A percentile compares a stretch with the other conserved stretches of the same genome.
These are phyloP conservation scores for Cavia porcellus DNA, from an alignment of 2,113 vertebrate genomes.

Conservation along the genomic window DNA sequence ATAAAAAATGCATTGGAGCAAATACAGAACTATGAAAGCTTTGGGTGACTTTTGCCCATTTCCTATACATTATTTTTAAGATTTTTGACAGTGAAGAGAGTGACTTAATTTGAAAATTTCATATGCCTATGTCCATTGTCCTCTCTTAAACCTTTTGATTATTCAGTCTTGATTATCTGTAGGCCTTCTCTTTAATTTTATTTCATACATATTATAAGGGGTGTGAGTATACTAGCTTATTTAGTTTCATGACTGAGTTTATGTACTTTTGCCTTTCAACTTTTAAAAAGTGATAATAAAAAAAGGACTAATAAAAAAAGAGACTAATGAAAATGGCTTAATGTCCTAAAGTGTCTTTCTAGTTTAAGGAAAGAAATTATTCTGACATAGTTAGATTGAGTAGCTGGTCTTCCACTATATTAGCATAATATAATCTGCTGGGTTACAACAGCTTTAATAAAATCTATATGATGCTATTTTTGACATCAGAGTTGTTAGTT, in stretches of 20 bases:
- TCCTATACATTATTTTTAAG: neutral
- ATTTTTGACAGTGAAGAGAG: neutral
- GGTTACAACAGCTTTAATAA: slow-evolving; percentile 39
- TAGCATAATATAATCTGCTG: neutral
- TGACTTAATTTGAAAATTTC: neutral
- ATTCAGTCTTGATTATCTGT: neutral
- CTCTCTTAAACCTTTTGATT: neutral
- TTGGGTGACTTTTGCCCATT: neutral
- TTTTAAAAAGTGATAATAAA: neutral
- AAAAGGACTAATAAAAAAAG: neutral
- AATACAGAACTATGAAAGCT: neutral
- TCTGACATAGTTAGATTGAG: neutral
- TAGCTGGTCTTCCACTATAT: neutral
- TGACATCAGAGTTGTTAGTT: neutral
- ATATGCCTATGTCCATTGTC: neutral
- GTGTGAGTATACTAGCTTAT: neutral
- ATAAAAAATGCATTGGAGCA: slow-evolving; percentile 14
- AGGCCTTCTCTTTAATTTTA: neutral
- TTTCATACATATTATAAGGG: neutral
- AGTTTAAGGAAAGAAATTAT: neutral
- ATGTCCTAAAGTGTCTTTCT: slow-evolving; percentile 7
- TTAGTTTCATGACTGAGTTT: slow-evolving; percentile 25
- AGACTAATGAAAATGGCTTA: neutral
- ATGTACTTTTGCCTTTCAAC: slow-evolving; percentile 34
- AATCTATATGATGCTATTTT: neutral